A percentile compares a stretch with the other conserved stretches of the same genome.
Evolutionary conservation across 2,113 vertebrate genomes (phyloP).

Genomic region (Gila orcuttii): DNA sequence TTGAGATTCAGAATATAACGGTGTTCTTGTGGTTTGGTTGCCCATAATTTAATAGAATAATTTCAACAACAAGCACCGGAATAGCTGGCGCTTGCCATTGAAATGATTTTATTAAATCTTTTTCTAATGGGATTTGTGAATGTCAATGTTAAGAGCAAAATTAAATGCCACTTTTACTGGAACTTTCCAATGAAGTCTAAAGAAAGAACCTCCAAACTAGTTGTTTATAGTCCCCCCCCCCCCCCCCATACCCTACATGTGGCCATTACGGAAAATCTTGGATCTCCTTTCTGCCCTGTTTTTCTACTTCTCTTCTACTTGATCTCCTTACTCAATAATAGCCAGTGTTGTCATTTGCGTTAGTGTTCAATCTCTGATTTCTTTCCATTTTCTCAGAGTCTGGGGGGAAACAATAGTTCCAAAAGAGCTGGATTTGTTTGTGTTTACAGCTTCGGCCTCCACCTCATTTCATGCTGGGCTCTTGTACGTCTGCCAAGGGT

Average conservation of each 20-base stretch:
- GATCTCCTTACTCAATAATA: slow-evolving; percentile 58
- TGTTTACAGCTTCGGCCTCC: slow-evolving; percentile 48
- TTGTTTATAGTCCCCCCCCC: neutral
- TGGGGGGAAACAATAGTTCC: slow-evolving; percentile 57
- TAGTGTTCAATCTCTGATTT: slow-evolving; percentile 61
- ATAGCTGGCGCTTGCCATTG: neutral
- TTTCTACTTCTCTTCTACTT: neutral
- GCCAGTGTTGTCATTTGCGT: slow-evolving; percentile 52
- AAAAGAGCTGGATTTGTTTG: slow-evolving; percentile 60
- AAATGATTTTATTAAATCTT: neutral
- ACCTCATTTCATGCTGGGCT: slow-evolving; percentile 52
- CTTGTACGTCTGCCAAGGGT: slow-evolving; percentile 21
- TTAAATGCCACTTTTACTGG: neutral
- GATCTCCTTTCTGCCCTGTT: slow-evolving; percentile 44
- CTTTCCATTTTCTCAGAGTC: slow-evolving; percentile 58
- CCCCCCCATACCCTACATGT: slow-evolving; percentile 51
- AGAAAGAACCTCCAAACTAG: neutral
- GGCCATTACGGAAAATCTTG: slow-evolving; percentile 57
- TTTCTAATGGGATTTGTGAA: neutral
- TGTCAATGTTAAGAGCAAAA: neutral
- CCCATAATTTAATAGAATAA: neutral
- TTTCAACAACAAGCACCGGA: neutral
- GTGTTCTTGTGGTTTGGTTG: neutral
- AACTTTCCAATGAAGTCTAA: neutral
- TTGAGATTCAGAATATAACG: neutral